These are phyloP conservation scores for Colinus virginianus DNA, from an alignment of 2,113 vertebrate species.

Conservation along the genomic window DNA sequence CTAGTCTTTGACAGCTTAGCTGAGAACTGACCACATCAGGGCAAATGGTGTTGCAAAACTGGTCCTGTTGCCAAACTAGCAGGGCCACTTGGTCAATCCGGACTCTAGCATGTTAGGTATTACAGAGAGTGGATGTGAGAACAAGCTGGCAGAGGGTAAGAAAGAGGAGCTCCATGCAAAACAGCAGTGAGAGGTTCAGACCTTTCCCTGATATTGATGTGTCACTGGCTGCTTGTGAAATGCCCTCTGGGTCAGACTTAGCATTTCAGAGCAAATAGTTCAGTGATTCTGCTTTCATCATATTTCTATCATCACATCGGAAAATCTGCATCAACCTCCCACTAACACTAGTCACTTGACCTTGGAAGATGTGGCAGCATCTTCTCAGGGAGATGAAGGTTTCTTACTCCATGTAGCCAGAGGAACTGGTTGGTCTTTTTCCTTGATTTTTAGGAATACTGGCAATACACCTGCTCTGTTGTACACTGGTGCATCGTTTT, in stretches of 20 bases:
- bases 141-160: neutral
- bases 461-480: neutral
- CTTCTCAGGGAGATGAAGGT: slow-evolving; percentile 48
- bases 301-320: neutral
- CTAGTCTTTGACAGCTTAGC: neutral
- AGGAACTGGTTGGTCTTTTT: neutral
- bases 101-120: accelerated
- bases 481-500: neutral
- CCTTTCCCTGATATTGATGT: slow-evolving; percentile 51
- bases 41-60: neutral
- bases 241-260: neutral
- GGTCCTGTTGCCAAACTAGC: neutral
- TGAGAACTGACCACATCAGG: accelerated
- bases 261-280: slow-evolving; percentile 56
- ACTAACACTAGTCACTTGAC: slow-evolving; percentile 23
- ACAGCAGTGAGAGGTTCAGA: slow-evolving; percentile 66
- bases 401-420: neutral
- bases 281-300: slow-evolving; percentile 63
- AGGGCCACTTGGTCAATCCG: neutral
- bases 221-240: slow-evolving; percentile 31
- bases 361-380: slow-evolving; percentile 5
- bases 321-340: slow-evolving; percentile 21
- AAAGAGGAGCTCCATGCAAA: neutral
- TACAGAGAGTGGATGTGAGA: neutral
- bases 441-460: neutral